Conservation (phyloP, 2,888 invertebrate species). For the Eilema caniola region DNA sequence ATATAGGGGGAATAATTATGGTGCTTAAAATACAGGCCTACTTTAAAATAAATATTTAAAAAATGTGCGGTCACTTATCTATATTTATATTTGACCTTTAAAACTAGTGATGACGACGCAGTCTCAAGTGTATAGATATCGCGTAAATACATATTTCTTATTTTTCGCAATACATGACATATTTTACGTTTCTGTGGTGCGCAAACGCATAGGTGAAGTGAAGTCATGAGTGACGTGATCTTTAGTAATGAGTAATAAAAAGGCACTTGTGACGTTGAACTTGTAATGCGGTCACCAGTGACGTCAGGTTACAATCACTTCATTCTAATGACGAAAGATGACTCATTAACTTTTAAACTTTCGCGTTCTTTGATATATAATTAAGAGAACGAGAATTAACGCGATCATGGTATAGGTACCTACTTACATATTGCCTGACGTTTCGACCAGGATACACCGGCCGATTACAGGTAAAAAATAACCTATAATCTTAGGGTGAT, state of each 20-base stretch:
- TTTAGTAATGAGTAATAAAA: conserved; percentile 15
- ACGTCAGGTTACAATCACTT: conserved; percentile 3
- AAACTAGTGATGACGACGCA: neutral
- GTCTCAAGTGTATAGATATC: neutral
- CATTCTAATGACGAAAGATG: neutral
- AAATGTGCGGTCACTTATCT: neutral
- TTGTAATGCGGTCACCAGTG: neutral
- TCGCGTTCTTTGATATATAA: too few relatives aligned
- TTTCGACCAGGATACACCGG: too few relatives aligned
- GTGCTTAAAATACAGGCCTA: too few relatives aligned
- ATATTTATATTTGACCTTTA: neutral
- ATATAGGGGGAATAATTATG: too few relatives aligned
- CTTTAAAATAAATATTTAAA: neutral
- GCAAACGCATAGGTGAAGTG: neutral
- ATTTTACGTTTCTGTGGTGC: conserved; percentile 2
- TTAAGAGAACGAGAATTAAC: too few relatives aligned
- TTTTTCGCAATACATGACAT: neutral
- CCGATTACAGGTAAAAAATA: too few relatives aligned
- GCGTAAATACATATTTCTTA: neutral
- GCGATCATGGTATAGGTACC: too few relatives aligned
- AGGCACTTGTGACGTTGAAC: conserved; percentile 3
- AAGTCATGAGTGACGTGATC: neutral
- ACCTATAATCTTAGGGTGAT: too few relatives aligned
- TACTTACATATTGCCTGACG: too few relatives aligned
- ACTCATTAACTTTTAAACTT: too few relatives aligned